phyloP scores from a whole-genome alignment of 2,797 vertebrate genomes.

The Toxotes lorentzi region DNA sequence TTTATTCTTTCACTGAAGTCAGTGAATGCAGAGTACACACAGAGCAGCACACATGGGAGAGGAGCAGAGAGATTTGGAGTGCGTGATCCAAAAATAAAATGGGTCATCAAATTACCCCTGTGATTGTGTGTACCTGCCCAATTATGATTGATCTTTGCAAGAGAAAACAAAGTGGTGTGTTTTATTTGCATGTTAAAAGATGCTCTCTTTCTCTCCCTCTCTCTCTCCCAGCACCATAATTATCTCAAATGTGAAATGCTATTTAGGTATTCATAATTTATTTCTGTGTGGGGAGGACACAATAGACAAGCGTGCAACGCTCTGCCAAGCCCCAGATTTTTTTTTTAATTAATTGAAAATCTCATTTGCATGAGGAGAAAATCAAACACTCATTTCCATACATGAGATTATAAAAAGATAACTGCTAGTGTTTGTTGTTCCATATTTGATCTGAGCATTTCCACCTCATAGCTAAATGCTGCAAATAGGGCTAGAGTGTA shows the following conservation, averaged over 20 bases:
- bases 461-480: constrained; percentile 85
- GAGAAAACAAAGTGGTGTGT: constrained; percentile 85
- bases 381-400: constrained; percentile 90
- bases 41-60: constrained; percentile 64
- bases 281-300: constrained; percentile 83
- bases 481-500: constrained; percentile 77
- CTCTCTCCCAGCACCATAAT: constrained; percentile 76
- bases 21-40: constrained; percentile 54
- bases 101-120: constrained; percentile 82
- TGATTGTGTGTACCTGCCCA: constrained; percentile 86
- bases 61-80: constrained; percentile 64
- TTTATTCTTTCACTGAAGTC: constrained; percentile 66
- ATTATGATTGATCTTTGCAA: constrained; percentile 87
- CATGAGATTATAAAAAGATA: constrained; percentile 87
- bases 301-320: constrained; percentile 76
- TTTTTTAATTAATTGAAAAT: constrained; percentile 87
- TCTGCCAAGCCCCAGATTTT: constrained; percentile 83
- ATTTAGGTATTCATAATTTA: constrained; percentile 89
- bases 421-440: constrained; percentile 86
- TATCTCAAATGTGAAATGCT: constrained; percentile 86
- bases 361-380: constrained; percentile 89
- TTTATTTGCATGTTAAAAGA: constrained; percentile 88
- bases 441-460: constrained; percentile 82
- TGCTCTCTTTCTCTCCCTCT: constrained; percentile 52
- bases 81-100: constrained; percentile 83